Conservation (phyloP, 2,113 vertebrate genomes). For the Python bivittatus region DNA sequence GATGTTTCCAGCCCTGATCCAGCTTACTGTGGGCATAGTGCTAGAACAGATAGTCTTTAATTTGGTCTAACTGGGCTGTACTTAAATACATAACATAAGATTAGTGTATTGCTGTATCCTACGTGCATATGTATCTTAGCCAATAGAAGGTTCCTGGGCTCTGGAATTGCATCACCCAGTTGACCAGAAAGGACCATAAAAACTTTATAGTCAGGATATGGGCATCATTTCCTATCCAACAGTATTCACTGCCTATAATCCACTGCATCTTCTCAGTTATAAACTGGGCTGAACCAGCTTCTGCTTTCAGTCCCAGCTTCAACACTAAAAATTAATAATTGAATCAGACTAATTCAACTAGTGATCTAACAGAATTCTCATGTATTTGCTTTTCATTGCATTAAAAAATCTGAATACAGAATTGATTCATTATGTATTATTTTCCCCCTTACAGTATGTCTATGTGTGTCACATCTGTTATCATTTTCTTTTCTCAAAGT, state of each 20-base stretch:
- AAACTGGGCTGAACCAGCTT: neutral
- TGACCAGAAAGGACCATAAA: neutral
- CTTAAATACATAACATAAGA: neutral
- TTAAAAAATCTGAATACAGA: neutral
- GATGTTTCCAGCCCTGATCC: neutral
- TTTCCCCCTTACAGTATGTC: neutral
- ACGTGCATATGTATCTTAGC: neutral
- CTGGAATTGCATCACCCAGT: neutral
- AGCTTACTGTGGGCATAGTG: neutral
- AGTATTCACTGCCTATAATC: neutral
- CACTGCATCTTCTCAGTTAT: neutral
- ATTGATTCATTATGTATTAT: neutral
- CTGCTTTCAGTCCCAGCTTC: neutral
- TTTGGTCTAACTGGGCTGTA: neutral
- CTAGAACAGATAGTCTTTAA: neutral
- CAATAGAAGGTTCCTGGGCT: neutral
- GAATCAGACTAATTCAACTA: neutral
- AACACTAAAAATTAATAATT: neutral
- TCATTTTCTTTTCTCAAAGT: neutral
- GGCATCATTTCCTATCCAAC: neutral
- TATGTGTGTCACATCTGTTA: neutral
- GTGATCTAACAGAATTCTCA: neutral
- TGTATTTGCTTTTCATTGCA: neutral
- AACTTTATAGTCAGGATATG: neutral
- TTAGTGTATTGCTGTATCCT: neutral